Evolutionary conservation across 2,797 vertebrate species (phyloP).

Genomic region (Limosa lapponica): DNA sequence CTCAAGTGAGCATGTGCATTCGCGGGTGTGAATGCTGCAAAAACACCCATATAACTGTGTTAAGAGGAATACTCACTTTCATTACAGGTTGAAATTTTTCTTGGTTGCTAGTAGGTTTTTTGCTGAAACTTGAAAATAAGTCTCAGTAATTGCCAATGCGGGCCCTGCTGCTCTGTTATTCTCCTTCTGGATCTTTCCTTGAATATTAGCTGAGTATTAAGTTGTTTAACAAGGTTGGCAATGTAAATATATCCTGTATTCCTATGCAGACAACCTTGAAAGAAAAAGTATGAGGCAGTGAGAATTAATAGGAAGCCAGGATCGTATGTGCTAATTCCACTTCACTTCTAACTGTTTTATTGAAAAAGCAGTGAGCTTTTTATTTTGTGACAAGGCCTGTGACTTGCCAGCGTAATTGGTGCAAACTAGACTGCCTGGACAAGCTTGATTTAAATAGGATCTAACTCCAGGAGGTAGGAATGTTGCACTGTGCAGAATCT

Average conservation of each 20-base stretch:
- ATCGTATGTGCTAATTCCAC: neutral
- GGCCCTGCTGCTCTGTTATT: neutral
- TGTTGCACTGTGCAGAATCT: neutral
- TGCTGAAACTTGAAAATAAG: conserved; percentile 28
- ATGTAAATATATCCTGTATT: neutral
- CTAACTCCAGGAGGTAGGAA: neutral
- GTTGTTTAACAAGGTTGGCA: neutral
- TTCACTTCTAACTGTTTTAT: neutral
- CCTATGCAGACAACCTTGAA: neutral
- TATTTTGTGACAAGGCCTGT: neutral
- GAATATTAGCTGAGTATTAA: neutral
- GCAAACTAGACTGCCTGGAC: neutral
- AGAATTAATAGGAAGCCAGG: neutral
- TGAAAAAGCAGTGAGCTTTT: conserved; percentile 14
- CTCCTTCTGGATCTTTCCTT: neutral
- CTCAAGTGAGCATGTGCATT: neutral
- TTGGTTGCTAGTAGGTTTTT: neutral
- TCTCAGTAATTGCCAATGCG: neutral
- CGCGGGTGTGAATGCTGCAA: neutral
- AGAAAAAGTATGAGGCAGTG: neutral
- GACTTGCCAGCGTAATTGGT: neutral
- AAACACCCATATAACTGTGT: neutral
- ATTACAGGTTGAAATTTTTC: neutral
- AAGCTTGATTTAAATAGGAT: neutral
- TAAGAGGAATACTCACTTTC: neutral